Conservation (phyloP, 2,113 vertebrate genomes). For the Oreotrochilus melanogaster region DNA sequence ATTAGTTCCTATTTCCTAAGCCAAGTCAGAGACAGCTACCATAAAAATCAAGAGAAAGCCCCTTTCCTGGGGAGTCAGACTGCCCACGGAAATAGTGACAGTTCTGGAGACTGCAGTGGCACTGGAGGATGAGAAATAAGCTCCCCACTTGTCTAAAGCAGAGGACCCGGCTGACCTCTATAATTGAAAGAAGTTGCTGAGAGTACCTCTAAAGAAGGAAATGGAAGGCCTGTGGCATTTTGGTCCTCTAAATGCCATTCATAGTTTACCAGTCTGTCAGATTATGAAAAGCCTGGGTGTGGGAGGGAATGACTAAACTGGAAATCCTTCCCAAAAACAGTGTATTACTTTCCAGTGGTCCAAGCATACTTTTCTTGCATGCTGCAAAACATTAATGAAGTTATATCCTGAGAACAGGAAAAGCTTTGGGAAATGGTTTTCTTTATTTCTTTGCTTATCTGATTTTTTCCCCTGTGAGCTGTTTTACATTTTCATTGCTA, state of each 20-base stretch:
- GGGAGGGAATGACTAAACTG: neutral
- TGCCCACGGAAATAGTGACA: neutral
- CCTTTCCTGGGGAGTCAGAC: neutral
- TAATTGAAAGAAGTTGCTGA: neutral
- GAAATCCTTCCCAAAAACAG: neutral
- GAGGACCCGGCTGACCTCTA: neutral
- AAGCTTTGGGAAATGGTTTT: neutral
- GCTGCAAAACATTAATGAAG: neutral
- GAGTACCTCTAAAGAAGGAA: neutral
- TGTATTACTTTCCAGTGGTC: neutral
- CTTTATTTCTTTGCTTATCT: neutral
- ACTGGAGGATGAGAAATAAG: neutral
- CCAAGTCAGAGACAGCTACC: neutral
- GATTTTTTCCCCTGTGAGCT: neutral
- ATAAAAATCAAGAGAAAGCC: neutral
- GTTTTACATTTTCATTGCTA: neutral
- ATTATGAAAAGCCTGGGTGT: neutral
- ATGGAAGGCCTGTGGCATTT: neutral
- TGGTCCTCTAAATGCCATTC: neutral
- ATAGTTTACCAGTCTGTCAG: neutral
- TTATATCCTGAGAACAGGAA: neutral
- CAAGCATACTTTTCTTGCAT: neutral
- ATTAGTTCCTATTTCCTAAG: neutral
- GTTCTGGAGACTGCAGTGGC: neutral
- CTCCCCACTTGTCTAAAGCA: neutral